A percentile compares a stretch with the other conserved stretches of the same genome.
Evolutionary conservation across 1,140 invertebrate genomes (phyloP).

Genomic region (Zaprionus camerounensis): DNA sequence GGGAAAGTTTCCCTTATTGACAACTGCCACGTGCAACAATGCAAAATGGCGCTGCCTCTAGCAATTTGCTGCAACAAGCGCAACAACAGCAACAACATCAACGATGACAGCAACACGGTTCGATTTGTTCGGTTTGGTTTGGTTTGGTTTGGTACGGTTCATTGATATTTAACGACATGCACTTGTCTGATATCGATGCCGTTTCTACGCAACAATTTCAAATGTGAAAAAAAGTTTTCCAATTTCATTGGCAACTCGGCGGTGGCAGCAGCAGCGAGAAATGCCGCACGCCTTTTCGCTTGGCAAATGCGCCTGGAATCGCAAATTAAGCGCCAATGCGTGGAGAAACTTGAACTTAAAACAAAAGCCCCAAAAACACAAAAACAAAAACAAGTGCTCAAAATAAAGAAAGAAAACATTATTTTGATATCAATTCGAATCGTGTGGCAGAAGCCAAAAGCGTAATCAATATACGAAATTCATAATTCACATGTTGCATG

Average conservation of each 20-base stretch:
- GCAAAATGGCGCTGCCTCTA: slow-evolving; percentile 72
- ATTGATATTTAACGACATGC: slow-evolving; percentile 72
- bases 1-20: slow-evolving; percentile 40
- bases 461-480: slow-evolving; percentile 74
- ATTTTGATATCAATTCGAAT: slow-evolving; percentile 62
- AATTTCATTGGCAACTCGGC: slow-evolving; percentile 72
- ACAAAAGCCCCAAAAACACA: slow-evolving; percentile 17
- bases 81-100: slow-evolving; percentile 7
- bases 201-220: slow-evolving; percentile 80
- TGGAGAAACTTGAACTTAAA: slow-evolving; percentile 65
- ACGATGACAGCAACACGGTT: slow-evolving; percentile 40
- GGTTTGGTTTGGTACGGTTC: slow-evolving; percentile 33
- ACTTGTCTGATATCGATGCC: slow-evolving; percentile 51
- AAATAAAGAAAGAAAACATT: slow-evolving; percentile 17
- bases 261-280: slow-evolving; percentile 3
- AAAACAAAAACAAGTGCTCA: slow-evolving; percentile 9
- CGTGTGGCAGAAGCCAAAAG: slow-evolving; percentile 46
- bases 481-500: slow-evolving; percentile 60
- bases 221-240: slow-evolving; percentile 70
- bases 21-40: slow-evolving; percentile 69
- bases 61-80: slow-evolving; percentile 26
- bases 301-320: slow-evolving; percentile 65
- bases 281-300: slow-evolving; percentile 25
- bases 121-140: background rate
- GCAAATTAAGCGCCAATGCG: slow-evolving; percentile 63